Evolutionary conservation across 1,140 invertebrate genomes (phyloP).

Genomic region (Drosophila mauritiana): DNA sequence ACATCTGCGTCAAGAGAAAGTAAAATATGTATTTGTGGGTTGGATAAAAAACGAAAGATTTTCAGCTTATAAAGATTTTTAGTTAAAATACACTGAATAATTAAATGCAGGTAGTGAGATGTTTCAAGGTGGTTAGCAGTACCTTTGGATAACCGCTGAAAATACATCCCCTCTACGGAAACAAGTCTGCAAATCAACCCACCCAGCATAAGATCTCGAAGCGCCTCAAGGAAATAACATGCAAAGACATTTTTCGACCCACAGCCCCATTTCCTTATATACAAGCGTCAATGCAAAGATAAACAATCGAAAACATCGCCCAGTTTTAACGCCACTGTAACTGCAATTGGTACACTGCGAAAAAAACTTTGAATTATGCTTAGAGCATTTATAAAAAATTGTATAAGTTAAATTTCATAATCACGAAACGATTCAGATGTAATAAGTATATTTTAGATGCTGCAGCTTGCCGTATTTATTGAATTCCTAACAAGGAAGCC

Average conservation of each 20-base stretch:
- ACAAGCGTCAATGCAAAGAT: slow-evolving; percentile 50
- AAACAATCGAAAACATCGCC: slow-evolving; percentile 61
- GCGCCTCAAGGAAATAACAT: slow-evolving; percentile 55
- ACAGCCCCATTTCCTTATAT: slow-evolving; percentile 39
- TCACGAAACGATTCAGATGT: too few relatives aligned
- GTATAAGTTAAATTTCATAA: too few relatives aligned
- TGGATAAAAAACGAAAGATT: not conserved
- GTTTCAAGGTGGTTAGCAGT: not conserved
- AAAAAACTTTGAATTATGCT: not conserved
- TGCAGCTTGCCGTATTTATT: too few relatives aligned
- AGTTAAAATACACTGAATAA: not conserved
- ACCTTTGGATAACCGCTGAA: not conserved
- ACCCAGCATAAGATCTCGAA: slow-evolving; percentile 5
- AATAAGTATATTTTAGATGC: too few relatives aligned
- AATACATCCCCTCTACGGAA: slow-evolving; percentile 14
- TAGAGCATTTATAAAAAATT: too few relatives aligned
- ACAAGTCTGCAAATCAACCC: slow-evolving; percentile 7
- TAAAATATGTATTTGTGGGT: not conserved
- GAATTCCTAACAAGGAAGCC: too few relatives aligned
- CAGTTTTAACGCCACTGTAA: slow-evolving; percentile 5
- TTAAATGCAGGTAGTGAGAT: not conserved
- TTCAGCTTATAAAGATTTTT: not conserved
- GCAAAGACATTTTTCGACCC: slow-evolving; percentile 28
- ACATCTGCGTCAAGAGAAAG: slow-evolving; percentile 6
- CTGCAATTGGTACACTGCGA: slow-evolving; percentile 2